phyloP scores from a whole-genome alignment of 2,113 vertebrate genomes.

The Seriola aureovittata region DNA sequence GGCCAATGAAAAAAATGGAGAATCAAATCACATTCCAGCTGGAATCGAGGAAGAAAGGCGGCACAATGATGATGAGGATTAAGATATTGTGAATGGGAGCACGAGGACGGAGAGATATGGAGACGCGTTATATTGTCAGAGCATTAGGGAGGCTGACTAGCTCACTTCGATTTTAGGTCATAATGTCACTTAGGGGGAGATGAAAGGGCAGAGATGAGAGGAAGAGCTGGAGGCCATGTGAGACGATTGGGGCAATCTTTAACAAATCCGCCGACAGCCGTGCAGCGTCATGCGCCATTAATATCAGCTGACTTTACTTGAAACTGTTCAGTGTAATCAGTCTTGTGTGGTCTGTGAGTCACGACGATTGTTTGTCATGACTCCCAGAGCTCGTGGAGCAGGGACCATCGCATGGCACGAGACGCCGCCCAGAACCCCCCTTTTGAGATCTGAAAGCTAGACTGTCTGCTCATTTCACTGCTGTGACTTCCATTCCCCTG shows the following conservation, averaged over 20 bases:
- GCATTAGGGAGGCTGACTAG: constrained; percentile 18
- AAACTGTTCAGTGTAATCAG: neutral
- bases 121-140: constrained; percentile 34
- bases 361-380: neutral
- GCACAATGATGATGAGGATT: constrained; percentile 55
- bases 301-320: constrained; percentile 20
- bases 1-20: neutral
- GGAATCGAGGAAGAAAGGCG: constrained; percentile 10
- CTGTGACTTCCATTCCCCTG: constrained; percentile 40
- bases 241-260: constrained; percentile 12
- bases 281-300: constrained; percentile 4
- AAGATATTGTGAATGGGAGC: constrained; percentile 54
- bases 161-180: constrained; percentile 58
- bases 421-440: neutral
- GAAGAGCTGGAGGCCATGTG: constrained; percentile 34
- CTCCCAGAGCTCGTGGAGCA: constrained; percentile 17
- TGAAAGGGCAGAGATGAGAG: constrained; percentile 52
- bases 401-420: neutral
- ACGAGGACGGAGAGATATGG: constrained; percentile 41
- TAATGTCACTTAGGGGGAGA: constrained; percentile 49
- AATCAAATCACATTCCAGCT: constrained; percentile 56
- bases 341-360: constrained; percentile 25
- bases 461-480: constrained; percentile 49
- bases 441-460: constrained; percentile 30
- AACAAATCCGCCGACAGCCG: constrained; percentile 19